Evolutionary conservation across 2,888 invertebrate species (phyloP), one percentile per base, ranked within the genome.

Genomic region (Eucriotettix oculatus): DNA sequence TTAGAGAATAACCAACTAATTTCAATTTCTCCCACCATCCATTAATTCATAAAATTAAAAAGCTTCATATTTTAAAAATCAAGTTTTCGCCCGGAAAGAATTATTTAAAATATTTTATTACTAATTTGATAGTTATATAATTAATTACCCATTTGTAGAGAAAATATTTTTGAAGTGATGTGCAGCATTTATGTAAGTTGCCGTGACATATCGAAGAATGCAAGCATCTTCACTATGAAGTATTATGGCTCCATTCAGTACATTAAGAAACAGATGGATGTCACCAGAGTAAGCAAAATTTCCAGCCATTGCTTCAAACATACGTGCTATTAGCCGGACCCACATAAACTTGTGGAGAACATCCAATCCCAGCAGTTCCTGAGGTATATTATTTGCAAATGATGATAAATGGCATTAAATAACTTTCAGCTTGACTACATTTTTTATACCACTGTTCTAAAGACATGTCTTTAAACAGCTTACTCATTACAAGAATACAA

Each of bases 151-250:
- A 71, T 96, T 97, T 12, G 92, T 93, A 1, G 97, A 94, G 74
- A 99, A 99, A 64, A 99, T 94, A 71, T 96, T 97, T 75, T 97
- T 98, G 73, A 99, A 99, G 75, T 98, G 96, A 68, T 93, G 92
- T 0, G 94, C 93, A 0, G 95, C 96, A 73, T 98, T 98, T 63
- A 99, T 94, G 69, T 94, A 97, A 0, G 96, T 95, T 0, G 98
- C 96, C 74, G 96, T 90, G 29, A 97, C 96, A 71, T 93, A 92
- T 70, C 99, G 80, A 62, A 99, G 81, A 68, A 99, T 91, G 61
- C 96, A 86, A 0, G 95, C 89, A 72, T 99, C 98, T 74, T 98
- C 97, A 65, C 96, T 94, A 73, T 99, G 98, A 56, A 99, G 77
- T 69, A 98, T 90, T 55, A 99, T 80, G 0, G 97, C 92, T 0